These are phyloP conservation scores for Lagodon rhomboides DNA, from an alignment of 2,797 vertebrate species.

Conservation along the genomic window DNA sequence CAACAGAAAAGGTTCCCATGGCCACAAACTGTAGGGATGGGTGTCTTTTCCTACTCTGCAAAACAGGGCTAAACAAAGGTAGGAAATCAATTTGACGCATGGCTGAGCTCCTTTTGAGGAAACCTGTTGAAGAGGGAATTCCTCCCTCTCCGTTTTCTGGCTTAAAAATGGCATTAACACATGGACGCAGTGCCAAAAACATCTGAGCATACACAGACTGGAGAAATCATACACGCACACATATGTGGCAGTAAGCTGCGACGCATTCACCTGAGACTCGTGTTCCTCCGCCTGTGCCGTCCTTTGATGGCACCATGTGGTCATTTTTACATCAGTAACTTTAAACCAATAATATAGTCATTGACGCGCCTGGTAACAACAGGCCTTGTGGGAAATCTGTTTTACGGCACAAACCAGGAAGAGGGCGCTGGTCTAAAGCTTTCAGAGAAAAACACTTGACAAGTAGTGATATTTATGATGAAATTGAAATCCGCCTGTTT, in stretches of 20 bases:
- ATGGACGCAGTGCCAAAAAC: conserved; percentile 36
- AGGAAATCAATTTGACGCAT: conserved; percentile 79
- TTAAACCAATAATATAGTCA: background rate
- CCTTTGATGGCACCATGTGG: conserved; percentile 3
- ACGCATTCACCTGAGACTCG: conserved; percentile 22
- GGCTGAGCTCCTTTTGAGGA: conserved; percentile 67
- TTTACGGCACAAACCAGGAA: conserved; percentile 5
- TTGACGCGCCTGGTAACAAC: background rate
- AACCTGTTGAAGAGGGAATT: conserved; percentile 79
- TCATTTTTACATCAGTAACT: conserved; percentile 7
- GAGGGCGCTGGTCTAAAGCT: background rate
- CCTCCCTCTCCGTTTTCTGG: conserved; percentile 59
- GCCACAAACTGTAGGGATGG: conserved; percentile 32
- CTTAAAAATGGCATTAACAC: conserved; percentile 57
- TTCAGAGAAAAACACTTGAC: background rate
- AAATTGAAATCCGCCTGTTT: too few relatives aligned
- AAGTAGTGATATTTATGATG: background rate
- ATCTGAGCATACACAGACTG: background rate
- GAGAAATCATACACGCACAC: conserved; percentile 19
- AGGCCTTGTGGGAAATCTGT: background rate
- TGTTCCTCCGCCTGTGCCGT: background rate
- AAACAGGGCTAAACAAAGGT: conserved; percentile 69
- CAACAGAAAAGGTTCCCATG: conserved; percentile 57
- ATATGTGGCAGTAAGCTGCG: conserved; percentile 9
- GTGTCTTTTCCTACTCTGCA: conserved; percentile 39